A percentile compares a stretch with the other conserved stretches of the same genome.
Conservation (phyloP, 2,113 vertebrate species). For the Geococcyx californianus region DNA sequence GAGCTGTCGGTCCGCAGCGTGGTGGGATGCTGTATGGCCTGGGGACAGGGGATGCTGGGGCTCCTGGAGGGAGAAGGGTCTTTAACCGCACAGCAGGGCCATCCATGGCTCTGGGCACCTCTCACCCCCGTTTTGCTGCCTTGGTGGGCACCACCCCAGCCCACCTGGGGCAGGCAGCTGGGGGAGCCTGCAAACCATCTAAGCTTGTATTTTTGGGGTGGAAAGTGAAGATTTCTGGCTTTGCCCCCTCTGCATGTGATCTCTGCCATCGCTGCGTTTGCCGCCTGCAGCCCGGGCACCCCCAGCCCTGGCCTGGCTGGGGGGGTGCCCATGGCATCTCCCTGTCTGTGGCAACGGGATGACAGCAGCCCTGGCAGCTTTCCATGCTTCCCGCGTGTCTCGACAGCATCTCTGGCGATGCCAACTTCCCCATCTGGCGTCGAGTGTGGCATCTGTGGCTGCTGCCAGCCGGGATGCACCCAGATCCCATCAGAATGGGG, state of each 20-base stretch:
- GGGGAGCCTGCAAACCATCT: neutral
- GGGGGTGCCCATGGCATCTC: neutral
- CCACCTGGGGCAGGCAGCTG: neutral
- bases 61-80: too few relatives aligned
- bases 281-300: neutral
- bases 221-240: neutral
- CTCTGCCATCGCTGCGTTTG: fast-evolving
- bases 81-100: neutral
- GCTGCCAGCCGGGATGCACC: neutral
- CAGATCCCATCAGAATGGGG: fast-evolving
- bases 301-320: neutral
- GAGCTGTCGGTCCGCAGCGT: neutral
- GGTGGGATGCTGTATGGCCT: fast-evolving
- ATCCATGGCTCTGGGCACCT: neutral
- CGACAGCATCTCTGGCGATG: fast-evolving
- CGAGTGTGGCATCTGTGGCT: fast-evolving
- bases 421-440: neutral
- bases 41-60: neutral
- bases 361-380: neutral
- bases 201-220: neutral
- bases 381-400: fast-evolving
- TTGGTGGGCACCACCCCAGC: neutral
- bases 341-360: fast-evolving
- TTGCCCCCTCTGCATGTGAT: fast-evolving
- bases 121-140: fast-evolving